Percentiles rank a stretch among this genome's conserved stretches.
Evolutionary conservation across 2,888 invertebrate genomes (phyloP).

Genomic region (Cotesia congregata): DNA sequence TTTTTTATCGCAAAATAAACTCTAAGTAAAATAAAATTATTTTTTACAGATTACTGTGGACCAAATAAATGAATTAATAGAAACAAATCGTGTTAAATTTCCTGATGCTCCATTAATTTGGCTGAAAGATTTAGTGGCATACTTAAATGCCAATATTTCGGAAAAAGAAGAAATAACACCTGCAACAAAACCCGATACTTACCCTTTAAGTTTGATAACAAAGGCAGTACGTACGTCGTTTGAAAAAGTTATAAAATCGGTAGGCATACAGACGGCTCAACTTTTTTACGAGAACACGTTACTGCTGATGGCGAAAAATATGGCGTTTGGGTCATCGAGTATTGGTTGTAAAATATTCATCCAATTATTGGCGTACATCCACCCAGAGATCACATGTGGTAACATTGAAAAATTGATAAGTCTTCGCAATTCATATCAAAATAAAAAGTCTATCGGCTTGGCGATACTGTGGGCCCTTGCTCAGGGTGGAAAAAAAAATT

Average conservation of each 20-base stretch:
- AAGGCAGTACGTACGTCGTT: slow-evolving; percentile 70
- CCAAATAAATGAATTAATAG: slow-evolving; percentile 73
- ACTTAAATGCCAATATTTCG: slow-evolving; percentile 76
- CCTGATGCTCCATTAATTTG: slow-evolving; percentile 80
- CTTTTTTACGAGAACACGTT: slow-evolving; percentile 81
- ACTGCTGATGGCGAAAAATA: slow-evolving; percentile 79
- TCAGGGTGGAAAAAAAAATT: slow-evolving; percentile 78
- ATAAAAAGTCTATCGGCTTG: slow-evolving; percentile 80
- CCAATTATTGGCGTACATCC: slow-evolving; percentile 78
- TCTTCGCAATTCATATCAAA: slow-evolving; percentile 82
- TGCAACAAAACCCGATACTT: slow-evolving; percentile 72
- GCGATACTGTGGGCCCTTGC: slow-evolving; percentile 84
- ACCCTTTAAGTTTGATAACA: slow-evolving; percentile 74
- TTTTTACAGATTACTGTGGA: slow-evolving; percentile 74
- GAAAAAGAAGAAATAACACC: slow-evolving; percentile 78
- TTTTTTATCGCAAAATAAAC: too few relatives aligned
- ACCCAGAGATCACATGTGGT: slow-evolving; percentile 76
- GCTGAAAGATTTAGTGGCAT: slow-evolving; percentile 80
- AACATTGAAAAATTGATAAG: slow-evolving; percentile 77
- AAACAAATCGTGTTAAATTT: slow-evolving; percentile 76
- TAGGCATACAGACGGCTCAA: slow-evolving; percentile 76
- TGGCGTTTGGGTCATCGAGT: slow-evolving; percentile 77
- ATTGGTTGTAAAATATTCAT: slow-evolving; percentile 81
- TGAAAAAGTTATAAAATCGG: slow-evolving; percentile 73
- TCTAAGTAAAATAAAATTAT: neutral